These are phyloP conservation scores for Amphipoea oculea DNA, from an alignment of 2,888 invertebrate genomes.

Conservation along the genomic window DNA sequence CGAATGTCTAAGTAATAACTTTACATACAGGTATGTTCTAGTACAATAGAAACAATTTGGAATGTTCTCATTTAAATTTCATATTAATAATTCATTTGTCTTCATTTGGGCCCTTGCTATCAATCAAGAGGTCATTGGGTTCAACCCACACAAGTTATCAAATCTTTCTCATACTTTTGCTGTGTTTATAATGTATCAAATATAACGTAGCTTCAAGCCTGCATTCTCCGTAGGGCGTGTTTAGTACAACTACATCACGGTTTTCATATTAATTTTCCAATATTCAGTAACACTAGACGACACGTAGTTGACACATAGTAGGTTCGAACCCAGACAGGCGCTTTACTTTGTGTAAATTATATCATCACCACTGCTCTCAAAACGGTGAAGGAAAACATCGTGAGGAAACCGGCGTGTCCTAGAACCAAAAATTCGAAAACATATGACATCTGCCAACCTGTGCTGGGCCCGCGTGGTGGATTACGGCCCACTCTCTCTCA, in stretches of 20 bases:
- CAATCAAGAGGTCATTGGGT: conserved; percentile 7
- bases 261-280: neutral
- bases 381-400: too few species aligned
- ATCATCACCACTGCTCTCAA: too few species aligned
- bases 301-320: too few species aligned
- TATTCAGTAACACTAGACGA: neutral
- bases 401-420: too few species aligned
- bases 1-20: neutral
- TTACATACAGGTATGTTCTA: neutral
- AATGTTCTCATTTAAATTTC: neutral
- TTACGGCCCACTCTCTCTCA: too few species aligned
- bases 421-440: too few species aligned
- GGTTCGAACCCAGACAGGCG: too few species aligned
- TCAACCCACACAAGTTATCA: neutral
- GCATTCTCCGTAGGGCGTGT: neutral
- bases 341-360: too few species aligned
- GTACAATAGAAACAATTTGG: neutral
- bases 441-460: too few species aligned
- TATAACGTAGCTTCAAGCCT: neutral
- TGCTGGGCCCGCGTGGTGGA: too few species aligned
- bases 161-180: neutral
- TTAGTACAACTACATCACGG: neutral
- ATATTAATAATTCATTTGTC: neutral
- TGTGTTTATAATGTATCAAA: conserved; percentile 1
- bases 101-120: neutral